A percentile compares a stretch with the other conserved stretches of the same genome.
Evolutionary conservation across 1,140 invertebrate genomes (phyloP).

Genomic region (Cyrtorhinus lividipennis): DNA sequence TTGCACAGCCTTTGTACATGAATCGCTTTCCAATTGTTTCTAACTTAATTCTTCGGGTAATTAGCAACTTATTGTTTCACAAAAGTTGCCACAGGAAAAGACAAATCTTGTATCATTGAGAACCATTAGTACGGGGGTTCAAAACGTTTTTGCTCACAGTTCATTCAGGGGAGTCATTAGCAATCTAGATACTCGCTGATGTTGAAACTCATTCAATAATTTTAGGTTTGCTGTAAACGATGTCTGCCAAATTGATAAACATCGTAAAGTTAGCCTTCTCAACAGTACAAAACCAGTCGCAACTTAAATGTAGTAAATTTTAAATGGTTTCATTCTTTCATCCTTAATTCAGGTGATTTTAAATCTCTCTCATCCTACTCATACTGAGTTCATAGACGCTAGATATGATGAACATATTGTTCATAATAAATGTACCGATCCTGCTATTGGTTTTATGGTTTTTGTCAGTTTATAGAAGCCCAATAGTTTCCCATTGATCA

Average conservation of each 20-base stretch:
- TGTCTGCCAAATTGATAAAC: background rate
- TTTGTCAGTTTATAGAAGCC: background rate
- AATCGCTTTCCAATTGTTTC: background rate
- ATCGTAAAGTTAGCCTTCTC: slow-evolving; percentile 10
- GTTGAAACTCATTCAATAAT: background rate
- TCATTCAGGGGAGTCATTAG: background rate
- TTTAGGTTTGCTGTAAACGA: slow-evolving; percentile 5
- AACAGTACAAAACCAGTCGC: slow-evolving; percentile 8
- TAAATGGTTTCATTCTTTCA: too few species aligned
- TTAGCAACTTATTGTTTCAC: too few species aligned
- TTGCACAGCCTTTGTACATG: background rate
- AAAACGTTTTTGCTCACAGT: background rate
- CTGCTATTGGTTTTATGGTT: too few species aligned
- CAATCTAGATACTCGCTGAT: background rate
- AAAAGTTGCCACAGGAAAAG: too few species aligned
- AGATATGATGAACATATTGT: too few species aligned
- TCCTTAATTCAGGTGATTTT: too few species aligned
- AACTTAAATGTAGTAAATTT: background rate
- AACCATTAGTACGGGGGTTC: background rate
- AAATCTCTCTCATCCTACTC: too few species aligned
- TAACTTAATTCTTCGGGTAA: background rate
- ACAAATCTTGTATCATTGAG: background rate
- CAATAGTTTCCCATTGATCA: background rate
- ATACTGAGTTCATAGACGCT: too few species aligned
- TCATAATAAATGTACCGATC: too few species aligned